Conservation (phyloP, 1,140 invertebrate species). For the Drosophila simulans region DNA sequence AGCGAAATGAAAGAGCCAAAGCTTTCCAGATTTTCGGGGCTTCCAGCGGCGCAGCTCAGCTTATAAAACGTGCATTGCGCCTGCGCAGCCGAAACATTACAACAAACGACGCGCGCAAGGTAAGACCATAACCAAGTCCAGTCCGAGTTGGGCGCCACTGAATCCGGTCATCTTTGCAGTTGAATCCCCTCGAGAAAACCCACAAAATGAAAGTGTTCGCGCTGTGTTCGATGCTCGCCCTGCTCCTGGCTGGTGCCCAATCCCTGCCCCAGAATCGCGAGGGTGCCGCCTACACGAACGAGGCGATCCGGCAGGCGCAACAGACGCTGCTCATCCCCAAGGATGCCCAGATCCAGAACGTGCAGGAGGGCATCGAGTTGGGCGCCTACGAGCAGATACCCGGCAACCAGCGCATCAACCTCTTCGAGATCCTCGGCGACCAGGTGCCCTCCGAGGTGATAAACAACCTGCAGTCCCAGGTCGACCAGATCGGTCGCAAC, state of each 20-base stretch:
- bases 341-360: slow-evolving; percentile 92
- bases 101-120: slow-evolving; percentile 73
- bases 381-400: slow-evolving; percentile 93
- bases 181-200: slow-evolving; percentile 9
- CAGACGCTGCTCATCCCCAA: slow-evolving; percentile 92
- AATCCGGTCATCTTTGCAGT: slow-evolving; percentile 12
- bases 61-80: slow-evolving; percentile 73
- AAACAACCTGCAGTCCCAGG: slow-evolving; percentile 92
- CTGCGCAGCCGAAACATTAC: slow-evolving; percentile 75
- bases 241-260: slow-evolving; percentile 84
- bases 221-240: slow-evolving; percentile 73
- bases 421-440: slow-evolving; percentile 92
- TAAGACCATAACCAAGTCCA: slow-evolving; percentile 56
- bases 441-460: slow-evolving; percentile 94
- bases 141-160: neutral
- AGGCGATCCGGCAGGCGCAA: slow-evolving; percentile 93
- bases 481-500: slow-evolving; percentile 91
- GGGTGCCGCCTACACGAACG: slow-evolving; percentile 91
- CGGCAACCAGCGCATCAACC: slow-evolving; percentile 91
- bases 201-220: slow-evolving; percentile 83
- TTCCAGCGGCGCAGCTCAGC: slow-evolving; percentile 69
- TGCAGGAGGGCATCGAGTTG: slow-evolving; percentile 93
- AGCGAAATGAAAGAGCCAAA: slow-evolving; percentile 54
- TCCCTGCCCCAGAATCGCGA: slow-evolving; percentile 89
- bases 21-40: slow-evolving; percentile 64